phyloP scores from a whole-genome alignment of 2,113 vertebrate genomes.

The Gymnorhina tibicen region DNA sequence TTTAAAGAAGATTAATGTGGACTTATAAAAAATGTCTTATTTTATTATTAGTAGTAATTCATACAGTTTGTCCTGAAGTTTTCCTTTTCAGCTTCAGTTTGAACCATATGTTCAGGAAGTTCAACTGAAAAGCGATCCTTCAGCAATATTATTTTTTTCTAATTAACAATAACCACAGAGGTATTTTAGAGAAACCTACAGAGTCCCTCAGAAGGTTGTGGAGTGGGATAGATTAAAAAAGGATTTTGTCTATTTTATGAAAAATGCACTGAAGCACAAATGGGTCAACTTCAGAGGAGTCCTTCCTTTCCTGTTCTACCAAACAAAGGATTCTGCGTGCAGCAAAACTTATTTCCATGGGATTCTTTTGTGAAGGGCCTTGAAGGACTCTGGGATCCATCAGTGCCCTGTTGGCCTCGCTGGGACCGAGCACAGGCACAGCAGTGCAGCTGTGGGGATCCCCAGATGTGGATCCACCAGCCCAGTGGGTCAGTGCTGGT shows the following conservation, averaged over 20 bases:
- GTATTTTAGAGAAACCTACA: conserved; percentile 33
- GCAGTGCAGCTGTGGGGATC: not conserved
- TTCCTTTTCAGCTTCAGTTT: conserved; percentile 65
- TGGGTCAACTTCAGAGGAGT: conserved; percentile 31
- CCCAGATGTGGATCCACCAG: not conserved
- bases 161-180: conserved; percentile 63
- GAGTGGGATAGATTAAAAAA: conserved; percentile 29
- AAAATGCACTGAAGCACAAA: conserved; percentile 24
- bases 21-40: conserved; percentile 65
- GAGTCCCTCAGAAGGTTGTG: conserved; percentile 7
- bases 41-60: conserved; percentile 64
- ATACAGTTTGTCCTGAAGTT: conserved; percentile 64
- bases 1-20: conserved; percentile 61
- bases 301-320: not conserved
- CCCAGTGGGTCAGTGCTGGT: not conserved
- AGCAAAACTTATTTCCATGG: not conserved
- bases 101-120: conserved; percentile 73
- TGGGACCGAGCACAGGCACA: not conserved
- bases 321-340: not conserved
- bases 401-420: rapidly evolving
- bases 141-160: conserved; percentile 64
- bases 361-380: not conserved
- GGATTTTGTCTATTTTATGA: conserved; percentile 50
- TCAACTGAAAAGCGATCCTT: conserved; percentile 61
- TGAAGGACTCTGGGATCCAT: not conserved